Evolutionary conservation across 2,113 vertebrate genomes (phyloP).

Genomic region (Stigmatopora argus): DNA sequence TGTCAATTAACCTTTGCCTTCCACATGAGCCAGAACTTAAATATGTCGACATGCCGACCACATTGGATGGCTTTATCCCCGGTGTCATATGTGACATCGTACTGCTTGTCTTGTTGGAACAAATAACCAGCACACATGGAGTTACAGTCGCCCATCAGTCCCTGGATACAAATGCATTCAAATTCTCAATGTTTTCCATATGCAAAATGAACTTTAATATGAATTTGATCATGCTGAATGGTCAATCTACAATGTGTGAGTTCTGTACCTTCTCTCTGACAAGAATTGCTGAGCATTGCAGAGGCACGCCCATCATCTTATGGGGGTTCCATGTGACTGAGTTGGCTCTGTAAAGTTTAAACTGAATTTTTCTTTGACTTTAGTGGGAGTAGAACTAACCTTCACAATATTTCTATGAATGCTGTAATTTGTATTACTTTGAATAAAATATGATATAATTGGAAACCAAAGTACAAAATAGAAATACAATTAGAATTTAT

Average conservation of each 20-base stretch:
- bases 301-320: conserved; percentile 97
- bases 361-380: background rate
- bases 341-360: conserved; percentile 78
- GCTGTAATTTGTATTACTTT: too few relatives aligned
- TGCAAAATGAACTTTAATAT: background rate
- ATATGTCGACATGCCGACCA: conserved; percentile 96
- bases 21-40: conserved; percentile 99
- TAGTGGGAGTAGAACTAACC: background rate
- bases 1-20: conserved; percentile 85
- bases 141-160: conserved; percentile 92
- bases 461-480: too few relatives aligned
- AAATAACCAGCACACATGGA: conserved; percentile 98
- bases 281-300: conserved; percentile 96
- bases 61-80: conserved; percentile 98
- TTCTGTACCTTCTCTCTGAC: conserved; percentile 87
- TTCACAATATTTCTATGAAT: too few relatives aligned
- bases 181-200: background rate
- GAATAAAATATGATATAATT: too few relatives aligned
- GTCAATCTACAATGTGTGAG: background rate
- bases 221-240: background rate
- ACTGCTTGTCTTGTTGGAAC: conserved; percentile 97
- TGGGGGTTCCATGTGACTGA: conserved; percentile 99
- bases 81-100: conserved; percentile 93
- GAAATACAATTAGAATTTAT: too few relatives aligned
- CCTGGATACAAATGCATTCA: conserved; percentile 62